These are phyloP conservation scores for Tiliacea citrago DNA, from an alignment of 2,888 invertebrate species.

Conservation along the genomic window DNA sequence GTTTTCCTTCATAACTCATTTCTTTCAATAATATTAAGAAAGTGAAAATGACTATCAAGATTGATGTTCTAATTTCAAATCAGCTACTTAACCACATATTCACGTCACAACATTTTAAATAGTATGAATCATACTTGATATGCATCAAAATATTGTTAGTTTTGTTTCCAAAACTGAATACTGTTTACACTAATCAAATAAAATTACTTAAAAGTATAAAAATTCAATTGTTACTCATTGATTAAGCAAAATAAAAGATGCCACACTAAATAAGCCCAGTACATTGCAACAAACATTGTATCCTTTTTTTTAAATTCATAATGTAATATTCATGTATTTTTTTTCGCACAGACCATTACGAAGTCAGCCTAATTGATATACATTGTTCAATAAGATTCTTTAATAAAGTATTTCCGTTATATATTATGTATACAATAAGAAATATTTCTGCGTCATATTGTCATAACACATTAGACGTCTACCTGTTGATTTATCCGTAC, in stretches of 20 bases:
- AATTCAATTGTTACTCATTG: background rate
- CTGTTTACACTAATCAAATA: background rate
- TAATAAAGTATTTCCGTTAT: conserved; percentile 39
- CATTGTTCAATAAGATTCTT: conserved; percentile 17
- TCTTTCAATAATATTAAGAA: background rate
- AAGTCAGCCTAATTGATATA: conserved; percentile 12
- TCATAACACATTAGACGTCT: conserved; percentile 65
- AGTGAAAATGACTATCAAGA: background rate
- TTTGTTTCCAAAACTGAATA: background rate
- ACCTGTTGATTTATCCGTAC: conserved; percentile 71
- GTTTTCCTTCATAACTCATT: background rate
- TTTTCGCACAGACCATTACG: background rate
- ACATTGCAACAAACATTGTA: conserved; percentile 12
- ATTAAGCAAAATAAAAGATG: background rate
- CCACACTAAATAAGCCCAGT: background rate
- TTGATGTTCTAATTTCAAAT: conserved; percentile 37
- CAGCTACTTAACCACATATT: background rate
- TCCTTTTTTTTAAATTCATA: background rate
- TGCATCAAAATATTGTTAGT: background rate
- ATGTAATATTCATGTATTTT: background rate
- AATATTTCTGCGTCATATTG: conserved; percentile 70
- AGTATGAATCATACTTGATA: conserved; percentile 43
- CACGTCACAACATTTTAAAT: conserved; percentile 17
- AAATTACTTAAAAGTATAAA: background rate
- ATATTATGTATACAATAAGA: conserved; percentile 54